Base-by-base conservation (phyloP, 2,797 vertebrate species). In the Sebastolobus alascanus region DNA sequence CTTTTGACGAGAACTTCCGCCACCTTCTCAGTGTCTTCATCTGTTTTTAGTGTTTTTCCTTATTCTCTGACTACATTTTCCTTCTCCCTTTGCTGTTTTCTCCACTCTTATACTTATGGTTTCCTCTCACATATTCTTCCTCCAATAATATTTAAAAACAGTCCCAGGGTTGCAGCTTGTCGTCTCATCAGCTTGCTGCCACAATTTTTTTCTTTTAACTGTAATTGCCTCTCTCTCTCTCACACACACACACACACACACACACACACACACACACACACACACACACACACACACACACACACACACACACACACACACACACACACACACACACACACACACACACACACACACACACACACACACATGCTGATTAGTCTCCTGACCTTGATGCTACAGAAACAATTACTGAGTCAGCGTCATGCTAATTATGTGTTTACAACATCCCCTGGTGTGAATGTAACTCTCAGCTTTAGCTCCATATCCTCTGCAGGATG, bases 351-450 rank as follows among this genome's bases (percentile, higher is more conserved):
- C n/a, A n/a, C n/a, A n/a, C 65, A 54, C 43, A 16, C 31, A 8
- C 22, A 33, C 75, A n/a, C 25, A 20, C 33, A 61, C 65, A 60
- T 56, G 35, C 80, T 66, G 68, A 92, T 88, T 90, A 84, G 56
- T 90, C 72, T 55, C 18, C 25, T 83, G 80, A 90, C 92, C 86
- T 89, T 90, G 88, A 87, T 84, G 75, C 75, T 81, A 56, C 58
- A 73, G 76, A 83, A 86, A 87, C 84, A 86, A 87, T 90, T 79
- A 90, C 74, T 79, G 78, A 85, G 84, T 89, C 88, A 88, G 87
- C 82, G 2, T 77, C 80, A 75, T 83, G 80, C 69, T 83, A 84
- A 87, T 87, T 82, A 80, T 65, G 72, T 59, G 72, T 91, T 89
- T 77, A 83, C 79, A 77, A 46, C 58, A 52, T 38, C 59, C 55